These are phyloP conservation scores for Dilophus febrilis DNA, from an alignment of 2,888 invertebrate species.

Conservation along the genomic window DNA sequence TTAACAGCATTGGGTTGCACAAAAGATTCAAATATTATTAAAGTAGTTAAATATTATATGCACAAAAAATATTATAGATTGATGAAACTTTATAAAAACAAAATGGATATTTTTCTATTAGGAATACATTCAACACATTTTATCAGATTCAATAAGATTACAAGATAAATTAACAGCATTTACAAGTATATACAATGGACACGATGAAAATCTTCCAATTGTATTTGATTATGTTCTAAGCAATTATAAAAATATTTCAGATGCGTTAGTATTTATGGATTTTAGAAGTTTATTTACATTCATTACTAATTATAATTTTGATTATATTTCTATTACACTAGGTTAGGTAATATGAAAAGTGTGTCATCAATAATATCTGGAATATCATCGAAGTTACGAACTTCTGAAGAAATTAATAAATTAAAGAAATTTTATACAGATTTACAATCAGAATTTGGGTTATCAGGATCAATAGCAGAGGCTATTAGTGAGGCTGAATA, in stretches of 20 bases:
- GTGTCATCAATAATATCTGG: slow-evolving; percentile 20
- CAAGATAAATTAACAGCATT: slow-evolving; percentile 23
- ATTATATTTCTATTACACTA: too few relatives aligned
- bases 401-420: slow-evolving; percentile 15
- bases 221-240: slow-evolving; percentile 6
- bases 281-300: too few relatives aligned
- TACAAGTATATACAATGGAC: slow-evolving; percentile 31
- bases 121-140: slow-evolving; percentile 4
- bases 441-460: slow-evolving; percentile 16
- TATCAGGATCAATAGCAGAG: slow-evolving; percentile 14
- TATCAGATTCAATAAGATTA: slow-evolving; percentile 18
- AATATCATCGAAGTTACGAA: slow-evolving; percentile 23
- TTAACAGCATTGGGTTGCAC: slow-evolving; percentile 53
- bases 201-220: slow-evolving; percentile 30
- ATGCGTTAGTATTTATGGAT: slow-evolving; percentile 20
- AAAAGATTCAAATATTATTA: slow-evolving; percentile 33
- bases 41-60: slow-evolving; percentile 22
- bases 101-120: neutral
- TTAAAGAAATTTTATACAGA: slow-evolving; percentile 16
- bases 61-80: too few relatives aligned
- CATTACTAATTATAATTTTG: too few relatives aligned
- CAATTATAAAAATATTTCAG: slow-evolving; percentile 11
- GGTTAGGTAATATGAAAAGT: neutral
- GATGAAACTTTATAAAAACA: too few relatives aligned
- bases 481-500: slow-evolving; percentile 19